These are phyloP conservation scores for Liodrosophila aerea DNA, from an alignment of 2,888 invertebrate species.

Conservation along the genomic window DNA sequence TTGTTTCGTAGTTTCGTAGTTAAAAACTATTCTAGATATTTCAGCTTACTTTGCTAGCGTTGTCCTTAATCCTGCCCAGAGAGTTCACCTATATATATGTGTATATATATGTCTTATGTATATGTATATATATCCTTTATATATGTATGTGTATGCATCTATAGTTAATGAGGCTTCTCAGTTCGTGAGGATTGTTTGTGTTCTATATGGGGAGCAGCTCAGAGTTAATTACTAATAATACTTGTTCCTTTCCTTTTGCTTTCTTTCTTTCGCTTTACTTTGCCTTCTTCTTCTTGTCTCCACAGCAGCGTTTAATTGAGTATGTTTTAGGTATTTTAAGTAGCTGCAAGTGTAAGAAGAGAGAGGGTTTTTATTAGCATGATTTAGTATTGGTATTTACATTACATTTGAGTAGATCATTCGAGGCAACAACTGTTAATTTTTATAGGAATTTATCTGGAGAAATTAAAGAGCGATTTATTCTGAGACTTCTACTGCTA, in stretches of 20 bases:
- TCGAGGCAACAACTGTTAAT: too few species aligned
- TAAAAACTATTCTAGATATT: constrained; percentile 47
- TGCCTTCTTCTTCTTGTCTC: constrained; percentile 7
- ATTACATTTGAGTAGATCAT: too few species aligned
- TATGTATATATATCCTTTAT: constrained; percentile 38
- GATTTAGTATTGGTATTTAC: too few species aligned
- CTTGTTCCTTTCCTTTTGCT: constrained; percentile 41
- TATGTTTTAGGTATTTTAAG: constrained; percentile 50
- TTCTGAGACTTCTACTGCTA: too few species aligned
- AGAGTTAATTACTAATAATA: constrained; percentile 59
- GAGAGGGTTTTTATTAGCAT: too few species aligned
- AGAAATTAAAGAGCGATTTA: too few species aligned
- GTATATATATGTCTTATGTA: constrained; percentile 23
- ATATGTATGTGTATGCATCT: constrained; percentile 37
- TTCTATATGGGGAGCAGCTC: constrained; percentile 10
- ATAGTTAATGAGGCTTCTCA: constrained; percentile 38
- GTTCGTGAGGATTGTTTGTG: constrained; percentile 18
- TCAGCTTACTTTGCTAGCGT: constrained; percentile 67
- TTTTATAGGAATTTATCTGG: too few species aligned
- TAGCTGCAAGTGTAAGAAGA: constrained; percentile 32
- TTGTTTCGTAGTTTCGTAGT: constrained; percentile 38
- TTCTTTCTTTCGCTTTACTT: neutral
- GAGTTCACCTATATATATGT: constrained; percentile 18
- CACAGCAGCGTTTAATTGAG: constrained; percentile 53
- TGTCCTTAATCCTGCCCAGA: constrained; percentile 77